Evolutionary conservation across 2,113 vertebrate genomes (phyloP).

Genomic region (Hystrix cristata): DNA sequence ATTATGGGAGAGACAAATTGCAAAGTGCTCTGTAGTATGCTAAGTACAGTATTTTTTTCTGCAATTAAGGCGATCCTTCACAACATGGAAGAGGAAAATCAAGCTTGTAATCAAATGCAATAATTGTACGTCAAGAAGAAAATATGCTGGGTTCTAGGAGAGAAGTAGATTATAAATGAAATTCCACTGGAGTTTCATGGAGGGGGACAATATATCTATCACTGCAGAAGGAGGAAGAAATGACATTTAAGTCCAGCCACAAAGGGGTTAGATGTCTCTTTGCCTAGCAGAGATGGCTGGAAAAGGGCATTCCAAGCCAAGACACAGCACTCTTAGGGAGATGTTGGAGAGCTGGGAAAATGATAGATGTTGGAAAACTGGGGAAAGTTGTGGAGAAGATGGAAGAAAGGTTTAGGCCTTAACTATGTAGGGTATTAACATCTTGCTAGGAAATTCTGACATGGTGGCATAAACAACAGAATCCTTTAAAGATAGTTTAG

Average conservation of each 20-base stretch:
- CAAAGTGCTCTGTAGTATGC: neutral
- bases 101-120: neutral
- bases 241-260: neutral
- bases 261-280: neutral
- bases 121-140: neutral
- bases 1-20: neutral
- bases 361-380: neutral
- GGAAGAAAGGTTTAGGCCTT: neutral
- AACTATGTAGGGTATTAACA: neutral
- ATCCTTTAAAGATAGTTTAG: no score
- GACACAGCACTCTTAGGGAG: neutral
- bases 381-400: neutral
- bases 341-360: neutral
- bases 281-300: neutral
- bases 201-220: neutral
- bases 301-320: neutral
- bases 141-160: neutral
- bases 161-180: neutral
- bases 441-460: constrained; percentile 10
- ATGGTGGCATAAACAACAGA: neutral
- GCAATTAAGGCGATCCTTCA: neutral
- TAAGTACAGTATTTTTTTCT: neutral
- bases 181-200: neutral
- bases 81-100: neutral
- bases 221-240: neutral